Evolutionary conservation across 2,888 invertebrate genomes (phyloP).

Genomic region (Perdita meconis): DNA sequence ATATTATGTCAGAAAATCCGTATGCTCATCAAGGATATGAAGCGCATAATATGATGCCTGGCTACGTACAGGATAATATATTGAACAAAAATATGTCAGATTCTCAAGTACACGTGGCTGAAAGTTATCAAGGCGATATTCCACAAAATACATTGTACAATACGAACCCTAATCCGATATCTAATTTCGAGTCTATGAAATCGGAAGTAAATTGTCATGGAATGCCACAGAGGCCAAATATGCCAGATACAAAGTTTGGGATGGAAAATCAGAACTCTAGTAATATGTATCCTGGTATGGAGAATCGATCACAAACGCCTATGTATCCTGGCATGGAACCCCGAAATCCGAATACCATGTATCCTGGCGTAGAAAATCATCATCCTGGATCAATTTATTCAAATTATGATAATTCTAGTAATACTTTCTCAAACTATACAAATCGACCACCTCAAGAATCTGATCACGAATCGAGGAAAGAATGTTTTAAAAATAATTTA

Average conservation of each 20-base stretch:
- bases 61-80: conserved; percentile 71
- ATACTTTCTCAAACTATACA: conserved; percentile 65
- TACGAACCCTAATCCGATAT: conserved; percentile 59
- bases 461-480: conserved; percentile 75
- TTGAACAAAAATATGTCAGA: conserved; percentile 73
- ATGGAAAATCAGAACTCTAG: conserved; percentile 65
- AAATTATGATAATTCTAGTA: conserved; percentile 64
- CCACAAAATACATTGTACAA: conserved; percentile 74
- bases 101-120: conserved; percentile 64
- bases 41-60: conserved; percentile 70
- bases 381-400: conserved; percentile 70
- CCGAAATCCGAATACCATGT: conserved; percentile 66
- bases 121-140: conserved; percentile 74
- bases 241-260: conserved; percentile 66
- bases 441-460: conserved; percentile 59
- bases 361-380: conserved; percentile 72
- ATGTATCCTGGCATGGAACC: conserved; percentile 71
- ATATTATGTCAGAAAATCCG: conserved; percentile 72
- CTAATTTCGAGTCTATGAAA: conserved; percentile 73
- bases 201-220: conserved; percentile 73
- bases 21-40: conserved; percentile 75
- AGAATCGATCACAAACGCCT: conserved; percentile 64
- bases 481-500: conserved; percentile 57
- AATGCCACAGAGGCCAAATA: conserved; percentile 63
- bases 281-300: conserved; percentile 68